phyloP scores from a whole-genome alignment of 2,888 invertebrate species.

The Caenorhabditis doughertyi region DNA sequence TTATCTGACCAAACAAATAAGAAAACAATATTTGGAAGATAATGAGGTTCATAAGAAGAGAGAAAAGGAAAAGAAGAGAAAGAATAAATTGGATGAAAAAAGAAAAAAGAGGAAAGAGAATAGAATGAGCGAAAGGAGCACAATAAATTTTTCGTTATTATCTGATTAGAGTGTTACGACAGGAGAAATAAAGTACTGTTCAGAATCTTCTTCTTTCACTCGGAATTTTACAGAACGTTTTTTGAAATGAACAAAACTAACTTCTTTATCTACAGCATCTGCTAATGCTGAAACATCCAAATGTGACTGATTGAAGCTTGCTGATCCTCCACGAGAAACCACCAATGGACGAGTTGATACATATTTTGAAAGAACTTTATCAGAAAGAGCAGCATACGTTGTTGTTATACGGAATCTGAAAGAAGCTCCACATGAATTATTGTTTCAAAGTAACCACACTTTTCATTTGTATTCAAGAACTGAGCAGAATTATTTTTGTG shows the following conservation, averaged over 20 bases:
- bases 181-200: too few relatives aligned
- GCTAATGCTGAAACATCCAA: constrained; percentile 72
- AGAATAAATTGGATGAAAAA: too few relatives aligned
- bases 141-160: not conserved
- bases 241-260: constrained; percentile 10
- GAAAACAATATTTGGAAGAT: too few relatives aligned
- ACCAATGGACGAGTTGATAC: constrained; percentile 64
- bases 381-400: constrained; percentile 76
- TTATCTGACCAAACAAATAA: too few relatives aligned
- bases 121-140: too few relatives aligned
- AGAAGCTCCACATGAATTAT: too few relatives aligned
- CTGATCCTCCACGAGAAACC: constrained; percentile 74
- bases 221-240: too few relatives aligned
- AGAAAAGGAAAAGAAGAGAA: too few relatives aligned
- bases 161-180: too few relatives aligned
- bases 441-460: constrained; percentile 1
- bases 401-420: constrained; percentile 78
- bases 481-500: constrained; percentile 65
- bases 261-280: constrained; percentile 64
- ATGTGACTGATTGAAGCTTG: constrained; percentile 74
- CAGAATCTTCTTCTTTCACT: too few relatives aligned
- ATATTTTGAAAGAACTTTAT: constrained; percentile 65
- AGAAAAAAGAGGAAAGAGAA: too few relatives aligned
- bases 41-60: too few relatives aligned
- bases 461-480: constrained; percentile 48